Evolutionary conservation across 2,888 invertebrate species (phyloP).

Genomic region (Eupeodes luniger): DNA sequence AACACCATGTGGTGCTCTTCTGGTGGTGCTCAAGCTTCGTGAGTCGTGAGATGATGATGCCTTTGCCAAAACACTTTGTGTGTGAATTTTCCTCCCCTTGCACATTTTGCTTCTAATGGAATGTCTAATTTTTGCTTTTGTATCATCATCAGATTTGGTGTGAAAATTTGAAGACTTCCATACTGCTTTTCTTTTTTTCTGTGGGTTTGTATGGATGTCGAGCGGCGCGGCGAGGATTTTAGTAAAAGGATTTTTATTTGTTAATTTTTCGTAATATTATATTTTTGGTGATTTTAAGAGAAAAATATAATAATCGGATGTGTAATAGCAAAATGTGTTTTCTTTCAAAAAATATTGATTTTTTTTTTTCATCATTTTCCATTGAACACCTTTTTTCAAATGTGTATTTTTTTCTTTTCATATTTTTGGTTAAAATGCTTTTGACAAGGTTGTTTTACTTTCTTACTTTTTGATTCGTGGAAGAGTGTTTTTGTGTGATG

Average conservation of each 20-base stretch:
- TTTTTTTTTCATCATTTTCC: slow-evolving; percentile 7
- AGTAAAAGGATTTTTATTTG: slow-evolving; percentile 40
- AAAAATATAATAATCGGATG: neutral
- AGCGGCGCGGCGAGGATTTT: neutral
- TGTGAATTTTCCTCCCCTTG: slow-evolving; percentile 27
- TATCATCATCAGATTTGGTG: slow-evolving; percentile 40
- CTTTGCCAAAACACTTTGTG: slow-evolving; percentile 45
- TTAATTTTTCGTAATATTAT: neutral
- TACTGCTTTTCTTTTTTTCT: slow-evolving; percentile 8
- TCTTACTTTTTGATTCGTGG: neutral
- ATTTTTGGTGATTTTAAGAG: slow-evolving; percentile 1
- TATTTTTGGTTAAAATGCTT: slow-evolving; percentile 27
- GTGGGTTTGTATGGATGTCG: neutral
- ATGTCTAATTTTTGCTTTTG: slow-evolving; percentile 72
- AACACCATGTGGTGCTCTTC: slow-evolving; percentile 70
- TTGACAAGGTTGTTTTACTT: slow-evolving; percentile 9
- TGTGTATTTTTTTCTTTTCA: slow-evolving; percentile 36
- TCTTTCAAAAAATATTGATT: slow-evolving; percentile 15
- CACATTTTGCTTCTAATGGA: slow-evolving; percentile 55
- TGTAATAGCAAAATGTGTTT: slow-evolving; percentile 37
- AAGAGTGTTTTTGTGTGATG: neutral
- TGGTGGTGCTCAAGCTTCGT: slow-evolving; percentile 53
- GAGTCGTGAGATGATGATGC: slow-evolving; percentile 32
- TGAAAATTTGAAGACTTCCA: slow-evolving; percentile 63
- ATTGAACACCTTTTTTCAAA: slow-evolving; percentile 42